Evolutionary conservation across 2,113 vertebrate species (phyloP).

Genomic region (Machaerirhynchus nigripectus): DNA sequence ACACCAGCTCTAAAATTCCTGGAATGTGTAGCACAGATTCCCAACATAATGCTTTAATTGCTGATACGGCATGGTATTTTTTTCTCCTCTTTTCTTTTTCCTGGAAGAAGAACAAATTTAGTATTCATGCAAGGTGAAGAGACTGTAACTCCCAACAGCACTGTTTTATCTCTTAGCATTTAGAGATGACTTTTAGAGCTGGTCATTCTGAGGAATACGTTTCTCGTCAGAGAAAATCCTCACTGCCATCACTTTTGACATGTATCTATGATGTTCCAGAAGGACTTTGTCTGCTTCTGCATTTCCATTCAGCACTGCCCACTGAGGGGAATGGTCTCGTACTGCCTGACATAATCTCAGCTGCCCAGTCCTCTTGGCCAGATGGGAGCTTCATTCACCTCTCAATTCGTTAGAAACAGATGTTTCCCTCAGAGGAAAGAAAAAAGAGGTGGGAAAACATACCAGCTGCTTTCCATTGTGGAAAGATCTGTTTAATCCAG

Average conservation of each 20-base stretch:
- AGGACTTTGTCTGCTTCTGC: neutral
- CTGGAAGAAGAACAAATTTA: neutral
- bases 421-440: slow-evolving; percentile 1
- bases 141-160: neutral
- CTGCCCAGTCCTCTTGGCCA: neutral
- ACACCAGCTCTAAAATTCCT: neutral
- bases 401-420: neutral
- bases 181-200: slow-evolving; percentile 16
- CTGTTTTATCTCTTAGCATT: slow-evolving; percentile 3
- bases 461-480: neutral
- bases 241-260: neutral
- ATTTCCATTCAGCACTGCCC: neutral
- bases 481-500: neutral
- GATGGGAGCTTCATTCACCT: neutral
- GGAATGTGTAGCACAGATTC: neutral
- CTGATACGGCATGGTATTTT: neutral
- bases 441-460: neutral
- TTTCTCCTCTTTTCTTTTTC: neutral
- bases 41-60: neutral
- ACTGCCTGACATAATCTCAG: neutral
- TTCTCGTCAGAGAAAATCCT: neutral
- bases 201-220: neutral
- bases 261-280: neutral
- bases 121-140: neutral
- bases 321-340: rapidly evolving